phyloP scores from a whole-genome alignment of 2,797 vertebrate genomes.

The Chelmon rostratus region DNA sequence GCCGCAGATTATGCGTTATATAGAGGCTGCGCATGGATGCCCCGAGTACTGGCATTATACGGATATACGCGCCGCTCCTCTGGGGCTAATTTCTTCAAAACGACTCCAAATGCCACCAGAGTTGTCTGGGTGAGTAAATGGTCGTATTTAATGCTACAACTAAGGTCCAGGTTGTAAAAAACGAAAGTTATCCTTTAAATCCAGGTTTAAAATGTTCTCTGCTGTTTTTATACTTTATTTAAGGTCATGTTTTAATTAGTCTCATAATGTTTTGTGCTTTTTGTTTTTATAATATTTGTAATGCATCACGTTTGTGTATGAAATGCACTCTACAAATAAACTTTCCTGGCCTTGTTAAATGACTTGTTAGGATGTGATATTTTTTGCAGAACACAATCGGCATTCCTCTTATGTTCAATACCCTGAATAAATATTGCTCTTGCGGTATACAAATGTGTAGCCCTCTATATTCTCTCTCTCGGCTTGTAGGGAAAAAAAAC shows the following conservation, averaged over 20 bases:
- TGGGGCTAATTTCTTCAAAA: no score
- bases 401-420: conserved; percentile 4
- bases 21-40: no score
- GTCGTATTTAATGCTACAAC: no score
- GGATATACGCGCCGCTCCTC: no score
- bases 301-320: conserved; percentile 8
- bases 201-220: no score
- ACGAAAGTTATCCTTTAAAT: no score
- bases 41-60: no score
- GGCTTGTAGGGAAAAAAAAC: conserved; percentile 22
- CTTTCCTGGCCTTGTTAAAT: not conserved
- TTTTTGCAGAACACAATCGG: not conserved
- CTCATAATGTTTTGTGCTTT: not conserved
- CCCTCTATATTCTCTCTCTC: conserved; percentile 7
- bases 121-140: no score
- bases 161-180: no score
- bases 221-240: no score
- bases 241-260: not conserved
- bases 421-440: not conserved
- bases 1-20: no score
- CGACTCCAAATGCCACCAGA: no score
- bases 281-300: not conserved
- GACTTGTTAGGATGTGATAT: not conserved
- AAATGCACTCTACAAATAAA: not conserved
- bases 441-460: not conserved